phyloP scores from a whole-genome alignment of 2,888 invertebrate genomes.

The Acronicta psi region DNA sequence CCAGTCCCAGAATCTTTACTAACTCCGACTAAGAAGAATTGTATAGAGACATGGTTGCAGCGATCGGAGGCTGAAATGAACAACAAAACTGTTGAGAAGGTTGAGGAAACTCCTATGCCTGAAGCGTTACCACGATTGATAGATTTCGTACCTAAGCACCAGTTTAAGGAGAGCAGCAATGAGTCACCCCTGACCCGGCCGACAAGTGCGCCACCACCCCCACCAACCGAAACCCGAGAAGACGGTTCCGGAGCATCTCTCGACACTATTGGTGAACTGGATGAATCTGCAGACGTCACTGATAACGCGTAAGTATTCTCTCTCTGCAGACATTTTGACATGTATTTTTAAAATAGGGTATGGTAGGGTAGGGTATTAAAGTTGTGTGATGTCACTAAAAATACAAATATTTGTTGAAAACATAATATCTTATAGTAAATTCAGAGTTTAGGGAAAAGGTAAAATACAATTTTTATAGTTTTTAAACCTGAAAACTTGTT shows the following conservation, averaged over 20 bases:
- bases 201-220: slow-evolving; percentile 79
- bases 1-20: slow-evolving; percentile 77
- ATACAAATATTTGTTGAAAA: neutral
- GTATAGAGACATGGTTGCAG: slow-evolving; percentile 85
- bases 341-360: slow-evolving; percentile 2
- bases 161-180: slow-evolving; percentile 76
- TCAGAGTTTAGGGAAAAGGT: too few species aligned
- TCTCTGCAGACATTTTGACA: slow-evolving; percentile 2
- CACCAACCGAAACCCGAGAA: slow-evolving; percentile 84
- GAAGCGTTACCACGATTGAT: slow-evolving; percentile 91
- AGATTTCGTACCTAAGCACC: slow-evolving; percentile 91
- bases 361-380: too few species aligned
- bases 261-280: slow-evolving; percentile 92
- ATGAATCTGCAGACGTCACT: slow-evolving; percentile 87
- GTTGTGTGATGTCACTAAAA: too few species aligned
- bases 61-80: slow-evolving; percentile 86
- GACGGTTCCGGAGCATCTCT: slow-evolving; percentile 90
- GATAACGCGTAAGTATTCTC: slow-evolving; percentile 81
- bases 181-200: slow-evolving; percentile 73
- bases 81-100: slow-evolving; percentile 76
- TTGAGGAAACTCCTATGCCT: slow-evolving; percentile 77
- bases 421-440: too few species aligned
- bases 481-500: too few species aligned
- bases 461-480: too few species aligned
- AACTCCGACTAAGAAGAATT: slow-evolving; percentile 85